These are phyloP conservation scores for Struthidea cinerea DNA, from an alignment of 2,113 vertebrate species.

Conservation along the genomic window DNA sequence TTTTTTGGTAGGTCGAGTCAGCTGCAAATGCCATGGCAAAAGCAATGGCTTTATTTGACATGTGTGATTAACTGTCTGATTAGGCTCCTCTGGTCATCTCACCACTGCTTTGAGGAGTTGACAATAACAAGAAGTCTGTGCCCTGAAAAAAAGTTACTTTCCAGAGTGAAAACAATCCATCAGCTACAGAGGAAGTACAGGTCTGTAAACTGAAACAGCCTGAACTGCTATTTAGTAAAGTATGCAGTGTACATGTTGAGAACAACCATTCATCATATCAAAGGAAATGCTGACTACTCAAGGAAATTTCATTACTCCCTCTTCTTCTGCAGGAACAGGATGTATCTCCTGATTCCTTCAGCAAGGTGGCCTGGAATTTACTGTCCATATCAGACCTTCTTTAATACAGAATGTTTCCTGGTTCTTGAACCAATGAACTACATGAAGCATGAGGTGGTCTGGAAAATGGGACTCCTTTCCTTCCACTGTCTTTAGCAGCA, in stretches of 20 bases:
- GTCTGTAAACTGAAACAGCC: background rate
- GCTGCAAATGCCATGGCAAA: background rate
- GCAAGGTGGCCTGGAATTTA: background rate
- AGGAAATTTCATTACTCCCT: background rate
- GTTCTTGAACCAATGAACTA: background rate
- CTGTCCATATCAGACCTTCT: background rate
- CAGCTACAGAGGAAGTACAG: background rate
- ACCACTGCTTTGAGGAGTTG: background rate
- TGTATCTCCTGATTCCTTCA: background rate
- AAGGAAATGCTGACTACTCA: background rate
- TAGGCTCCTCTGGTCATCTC: background rate
- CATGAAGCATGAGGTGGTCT: background rate
- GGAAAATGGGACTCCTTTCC: background rate
- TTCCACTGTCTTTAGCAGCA: background rate
- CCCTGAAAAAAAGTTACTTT: background rate
- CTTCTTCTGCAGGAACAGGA: background rate
- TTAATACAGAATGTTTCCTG: background rate
- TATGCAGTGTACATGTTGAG: background rate
- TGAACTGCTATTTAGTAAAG: background rate
- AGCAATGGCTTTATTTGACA: background rate
- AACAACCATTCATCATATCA: background rate
- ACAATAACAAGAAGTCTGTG: background rate
- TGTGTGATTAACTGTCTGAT: background rate
- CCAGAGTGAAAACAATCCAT: background rate
- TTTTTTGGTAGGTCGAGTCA: background rate